Conservation (phyloP, 2,797 vertebrate genomes). For the Choloepus didactylus region DNA sequence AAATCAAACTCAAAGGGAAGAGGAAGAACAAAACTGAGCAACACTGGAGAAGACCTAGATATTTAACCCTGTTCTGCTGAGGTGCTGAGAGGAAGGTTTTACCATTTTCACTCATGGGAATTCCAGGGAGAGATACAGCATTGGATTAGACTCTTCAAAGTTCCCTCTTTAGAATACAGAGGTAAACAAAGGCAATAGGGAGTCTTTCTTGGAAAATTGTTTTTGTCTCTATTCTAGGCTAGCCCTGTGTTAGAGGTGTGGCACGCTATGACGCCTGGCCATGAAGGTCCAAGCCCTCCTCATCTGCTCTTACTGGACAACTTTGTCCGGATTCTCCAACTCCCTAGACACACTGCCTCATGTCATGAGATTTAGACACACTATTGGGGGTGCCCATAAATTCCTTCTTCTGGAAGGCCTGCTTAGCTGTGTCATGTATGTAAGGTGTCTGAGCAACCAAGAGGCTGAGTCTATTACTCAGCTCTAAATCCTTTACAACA, state of each 20-base stretch:
- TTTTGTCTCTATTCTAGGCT: neutral
- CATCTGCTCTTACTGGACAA: neutral
- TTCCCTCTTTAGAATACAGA: neutral
- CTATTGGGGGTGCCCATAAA: neutral
- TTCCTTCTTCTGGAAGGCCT: neutral
- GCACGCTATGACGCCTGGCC: neutral
- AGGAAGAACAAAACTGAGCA: neutral
- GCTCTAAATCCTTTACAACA: slow-evolving; percentile 10
- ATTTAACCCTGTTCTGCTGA: neutral
- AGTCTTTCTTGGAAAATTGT: neutral
- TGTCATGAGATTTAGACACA: neutral
- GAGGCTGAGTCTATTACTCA: neutral
- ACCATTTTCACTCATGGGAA: neutral
- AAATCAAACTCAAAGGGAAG: slow-evolving; percentile 30
- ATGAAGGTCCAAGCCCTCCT: no score
- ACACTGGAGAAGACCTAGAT: neutral
- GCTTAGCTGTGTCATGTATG: neutral
- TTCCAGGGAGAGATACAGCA: neutral
- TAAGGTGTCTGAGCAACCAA: neutral
- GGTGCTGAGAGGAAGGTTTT: neutral
- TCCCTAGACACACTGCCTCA: neutral
- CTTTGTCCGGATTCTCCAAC: neutral
- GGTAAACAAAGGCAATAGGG: neutral
- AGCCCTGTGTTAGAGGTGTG: no score
- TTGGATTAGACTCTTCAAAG: neutral